These are phyloP conservation scores for Epinephelus lanceolatus DNA, from an alignment of 2,113 vertebrate genomes.

Conservation along the genomic window DNA sequence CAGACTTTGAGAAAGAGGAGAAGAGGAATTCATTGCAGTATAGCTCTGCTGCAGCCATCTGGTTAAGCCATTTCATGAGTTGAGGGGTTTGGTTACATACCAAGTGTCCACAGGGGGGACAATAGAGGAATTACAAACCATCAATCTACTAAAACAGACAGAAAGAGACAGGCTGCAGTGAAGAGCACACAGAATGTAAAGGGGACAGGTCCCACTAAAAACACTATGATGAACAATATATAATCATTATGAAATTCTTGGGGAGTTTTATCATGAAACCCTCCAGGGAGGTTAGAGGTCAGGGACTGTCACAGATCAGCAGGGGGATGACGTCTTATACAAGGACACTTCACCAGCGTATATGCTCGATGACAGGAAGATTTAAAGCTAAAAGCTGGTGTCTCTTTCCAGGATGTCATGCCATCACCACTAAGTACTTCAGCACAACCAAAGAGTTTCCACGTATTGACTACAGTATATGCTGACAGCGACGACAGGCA, in stretches of 20 bases:
- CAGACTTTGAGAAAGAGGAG: constrained; percentile 45
- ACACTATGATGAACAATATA: neutral
- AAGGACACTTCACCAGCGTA: constrained; percentile 48
- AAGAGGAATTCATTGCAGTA: constrained; percentile 53
- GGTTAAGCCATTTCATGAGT: constrained; percentile 67
- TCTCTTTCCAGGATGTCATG: constrained; percentile 42
- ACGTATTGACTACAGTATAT: neutral
- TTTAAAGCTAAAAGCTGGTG: constrained; percentile 41
- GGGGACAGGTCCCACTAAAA: neutral
- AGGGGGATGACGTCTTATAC: constrained; percentile 20
- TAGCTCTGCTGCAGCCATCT: constrained; percentile 65
- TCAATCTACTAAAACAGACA: constrained; percentile 39
- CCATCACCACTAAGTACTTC: constrained; percentile 44
- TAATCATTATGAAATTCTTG: constrained; percentile 7
- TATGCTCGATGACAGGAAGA: constrained; percentile 53
- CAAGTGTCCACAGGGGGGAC: constrained; percentile 48
- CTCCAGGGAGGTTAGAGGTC: constrained; percentile 24
- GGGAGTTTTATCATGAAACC: neutral
- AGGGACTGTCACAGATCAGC: constrained; percentile 23
- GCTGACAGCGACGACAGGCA: constrained; percentile 19
- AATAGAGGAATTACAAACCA: constrained; percentile 48
- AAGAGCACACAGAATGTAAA: constrained; percentile 26
- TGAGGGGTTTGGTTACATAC: constrained; percentile 59
- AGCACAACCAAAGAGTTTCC: constrained; percentile 37
- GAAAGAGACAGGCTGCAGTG: constrained; percentile 31